Evolutionary conservation across 2,797 vertebrate genomes (phyloP), one percentile per base, ranked within the genome.

Genomic region (Galaxias olidus): DNA sequence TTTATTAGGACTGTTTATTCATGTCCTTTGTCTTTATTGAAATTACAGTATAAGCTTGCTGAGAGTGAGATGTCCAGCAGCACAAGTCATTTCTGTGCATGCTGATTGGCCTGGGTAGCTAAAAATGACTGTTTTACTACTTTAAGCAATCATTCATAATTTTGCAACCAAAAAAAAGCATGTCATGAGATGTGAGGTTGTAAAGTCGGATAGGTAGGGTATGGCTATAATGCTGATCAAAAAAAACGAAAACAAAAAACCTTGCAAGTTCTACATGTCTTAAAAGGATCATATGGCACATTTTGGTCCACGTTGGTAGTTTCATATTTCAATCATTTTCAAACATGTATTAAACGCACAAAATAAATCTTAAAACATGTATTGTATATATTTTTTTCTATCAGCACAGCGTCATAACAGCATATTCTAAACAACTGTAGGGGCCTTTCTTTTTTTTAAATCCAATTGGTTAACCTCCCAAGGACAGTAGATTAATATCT

Each of bases 261-360:
- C 18, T 56, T 46, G 74, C 89, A 86, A 85, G 84, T 88, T 88
- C 89, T 78, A 88, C 88, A 89, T 91, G 92, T 93, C 88, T 93
- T 93, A 85, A 91, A 93, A 80, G 86, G 90, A 86, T 84, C 81
- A 87, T 93, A 93, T 94, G 94, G 96, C 95, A 96, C 94, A 76
- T 93, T 93, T 96, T 96, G 95, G 95, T 96, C 95, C 95, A 92
- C 93, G 92, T 92, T 91, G 91, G 90, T 93, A 90, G 87, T 90
- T 90, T 88, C 87, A 88, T 86, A 80, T 88, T 76, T 86, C 54
- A 67, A 57, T 52, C 53, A 61, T 81, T 85, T 88, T 84, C 72
- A 87, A 84, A 90, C 85, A 87, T 86, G 84, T 87, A 77, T 86
- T 70, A 87, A 84, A 86, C 75, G 85, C 80, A 84, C 74, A 79